Conservation (phyloP, 2,113 vertebrate genomes). For the Engystomops pustulosus region DNA sequence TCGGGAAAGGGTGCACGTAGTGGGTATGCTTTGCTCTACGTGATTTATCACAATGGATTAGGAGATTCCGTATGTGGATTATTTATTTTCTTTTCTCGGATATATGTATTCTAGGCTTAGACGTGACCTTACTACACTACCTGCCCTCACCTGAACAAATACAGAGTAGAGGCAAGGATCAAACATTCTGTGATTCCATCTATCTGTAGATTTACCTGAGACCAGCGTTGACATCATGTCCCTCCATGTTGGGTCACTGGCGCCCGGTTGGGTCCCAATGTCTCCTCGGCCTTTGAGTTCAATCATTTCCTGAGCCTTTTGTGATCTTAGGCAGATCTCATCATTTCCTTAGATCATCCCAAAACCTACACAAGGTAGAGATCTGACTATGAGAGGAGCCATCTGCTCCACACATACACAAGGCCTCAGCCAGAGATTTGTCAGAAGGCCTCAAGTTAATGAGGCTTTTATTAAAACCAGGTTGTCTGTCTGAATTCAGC, state of each 20-base stretch:
- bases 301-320: background rate
- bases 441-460: slow-evolving; percentile 33
- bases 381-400: background rate
- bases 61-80: background rate
- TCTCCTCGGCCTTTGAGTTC: background rate
- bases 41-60: background rate
- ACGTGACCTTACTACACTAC: background rate
- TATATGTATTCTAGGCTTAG: background rate
- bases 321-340: background rate
- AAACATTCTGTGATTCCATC: too few relatives aligned
- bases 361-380: background rate
- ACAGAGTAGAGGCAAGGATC: background rate
- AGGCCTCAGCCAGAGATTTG: background rate
- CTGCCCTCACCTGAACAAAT: background rate
- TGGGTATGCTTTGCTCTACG: background rate
- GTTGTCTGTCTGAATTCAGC: slow-evolving; percentile 29
- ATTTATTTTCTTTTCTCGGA: background rate
- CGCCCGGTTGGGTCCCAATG: too few relatives aligned
- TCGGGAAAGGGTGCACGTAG: too few relatives aligned
- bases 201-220: too few relatives aligned
- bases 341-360: background rate
- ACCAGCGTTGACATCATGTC: too few relatives aligned
- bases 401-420: background rate
- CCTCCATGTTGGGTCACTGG: too few relatives aligned
- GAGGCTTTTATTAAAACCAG: slow-evolving; percentile 48